Base-by-base conservation (phyloP, 2,888 invertebrate genomes). In the Cheilosia soror region DNA sequence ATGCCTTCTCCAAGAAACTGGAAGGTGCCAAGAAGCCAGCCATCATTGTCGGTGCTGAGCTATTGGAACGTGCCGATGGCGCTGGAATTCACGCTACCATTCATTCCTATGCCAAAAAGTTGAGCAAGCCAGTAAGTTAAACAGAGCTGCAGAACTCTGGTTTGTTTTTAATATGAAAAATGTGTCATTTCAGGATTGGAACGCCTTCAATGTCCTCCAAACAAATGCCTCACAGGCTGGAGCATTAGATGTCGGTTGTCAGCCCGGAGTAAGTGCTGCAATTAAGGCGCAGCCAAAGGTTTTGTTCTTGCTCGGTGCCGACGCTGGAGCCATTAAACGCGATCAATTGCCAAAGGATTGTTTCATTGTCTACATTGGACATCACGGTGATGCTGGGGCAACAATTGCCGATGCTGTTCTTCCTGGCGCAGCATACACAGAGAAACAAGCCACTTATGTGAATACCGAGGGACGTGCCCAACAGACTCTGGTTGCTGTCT, bases 381-480 rank as follows among this genome's bases (percentile, higher is more conserved):
- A 98, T 93, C 99, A 99, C 93, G 99, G 99, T 80, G 99, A 99
- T 92, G 94, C 93, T 79, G 99, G 99, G 69, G 99, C 99, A 0
- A 93, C 94, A 49, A 96, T 98, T 87, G 99, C 99, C 44, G 98
- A 99, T 93, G 95, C 97, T 2, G 95, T 99, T 78, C 93, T 99
- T 11, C 98, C 99, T 1, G 98, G 99, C 83, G 98, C 98, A 5
- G 99, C 99, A 0, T 99, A 99, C 93, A 99, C 99, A 0, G 99
- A 99, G 94, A 99, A 99, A 93, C 96, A 97, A 91, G 98, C 95
- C n/a, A 98, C 97, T 0, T 99, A 97, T 92, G 98, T 98, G 0
- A 99, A 99, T 93, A 99, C 98, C 0, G 99, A 99, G 94, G 99
- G 99, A 1, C 95, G 99, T 87, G 95, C 98, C 42, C 99, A 99